Evolutionary conservation across 2,888 invertebrate genomes (phyloP), one percentile per base, ranked within the genome.

Genomic region (Abrostola triplasia): DNA sequence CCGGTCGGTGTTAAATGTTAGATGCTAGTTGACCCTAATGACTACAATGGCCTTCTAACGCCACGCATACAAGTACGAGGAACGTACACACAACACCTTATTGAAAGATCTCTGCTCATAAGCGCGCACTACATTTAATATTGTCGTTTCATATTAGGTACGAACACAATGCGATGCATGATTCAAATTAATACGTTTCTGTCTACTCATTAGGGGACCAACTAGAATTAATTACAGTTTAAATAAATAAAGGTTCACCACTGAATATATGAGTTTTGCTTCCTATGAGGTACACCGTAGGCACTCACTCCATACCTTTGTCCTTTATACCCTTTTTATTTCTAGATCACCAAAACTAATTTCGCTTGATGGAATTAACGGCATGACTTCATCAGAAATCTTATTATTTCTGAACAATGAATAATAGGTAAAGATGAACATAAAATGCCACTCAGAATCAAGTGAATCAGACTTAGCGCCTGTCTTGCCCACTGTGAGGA

Each of bases 11-110:
- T 73, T 77, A 76, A 77, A 79, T 76, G 76, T 76, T 83, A 85
- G 81, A 82, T 81, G 85, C 84, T 80, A 84, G 87, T 89, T 91
- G 91, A 92, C 91, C 91, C 88, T 90, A 92, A 93, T 92, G 89
- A 90, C 88, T 86, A 73, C 79, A 80, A 68, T 82, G 90, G 80
- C 92, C 92, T 92, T 89, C 88, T 84, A 78, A 48, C 53, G 47
- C 53, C 40, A 67, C 53, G 52, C 54, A 57, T 61, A 70, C 44
- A 75, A 12, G 59, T 59, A 60, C 64, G 47, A 69, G 60, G 70
- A 67, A 65, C 66, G 59, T 55, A 61, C 61, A 36, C 52, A 70
- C 75, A 59, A 51, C 64, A 76, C 78, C 74, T 68, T 72, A 71
- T 76, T 64, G 51, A 64, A 68, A 71, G 65, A 71, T 56, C 59